Base-by-base conservation (phyloP, 2,113 vertebrate genomes). In the Melanotaenia duboulayi region DNA sequence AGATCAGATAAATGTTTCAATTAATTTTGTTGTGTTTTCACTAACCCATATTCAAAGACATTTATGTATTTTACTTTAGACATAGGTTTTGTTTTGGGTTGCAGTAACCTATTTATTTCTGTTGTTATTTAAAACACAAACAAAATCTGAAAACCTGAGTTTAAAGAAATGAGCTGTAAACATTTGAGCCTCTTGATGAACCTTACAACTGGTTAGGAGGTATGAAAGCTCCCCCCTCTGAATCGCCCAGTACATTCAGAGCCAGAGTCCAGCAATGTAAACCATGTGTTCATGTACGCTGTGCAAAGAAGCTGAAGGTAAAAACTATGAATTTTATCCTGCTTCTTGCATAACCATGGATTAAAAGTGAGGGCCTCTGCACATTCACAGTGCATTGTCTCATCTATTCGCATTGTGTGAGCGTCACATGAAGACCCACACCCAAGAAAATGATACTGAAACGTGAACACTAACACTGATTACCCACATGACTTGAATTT, bases 231-330 rank as follows among this genome's bases (percentile, higher is more conserved):
- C 61, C 11, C 35, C 25, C 37, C 46, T 20, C 40, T 58, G 48
- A 23, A 50, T 61, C 32, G n/a, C 56, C 56, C 49, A 58, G 19
- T 50, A 32, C 25, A 63, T 24, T 75, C 11, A n/a, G 16, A 22
- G 23, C 59, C 16, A 5, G 16, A 51, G 22, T 52, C 19, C 19
- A 62, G 67, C 44, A 46, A 79, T 74, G 58, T 60, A 19, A 84
- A 63, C 44, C 46, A 60, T 68, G 60, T 35, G 46, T 16, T 57
- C 20, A 24, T 65, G 68, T 32, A 77, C 32, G 23, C 46, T n/a
- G 6, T 59, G 22, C 20, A 44, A 51, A 14, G 49, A 20, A 32
- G 52, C 17, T 11, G 22, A 51, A 20, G 13, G 12, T 37, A 14
- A 39, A 71, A 63, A 25, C 25, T 56, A 11, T n/a, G 25, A 57